phyloP scores from a whole-genome alignment of 1,140 invertebrate species.

The Drosophila ananassae region DNA sequence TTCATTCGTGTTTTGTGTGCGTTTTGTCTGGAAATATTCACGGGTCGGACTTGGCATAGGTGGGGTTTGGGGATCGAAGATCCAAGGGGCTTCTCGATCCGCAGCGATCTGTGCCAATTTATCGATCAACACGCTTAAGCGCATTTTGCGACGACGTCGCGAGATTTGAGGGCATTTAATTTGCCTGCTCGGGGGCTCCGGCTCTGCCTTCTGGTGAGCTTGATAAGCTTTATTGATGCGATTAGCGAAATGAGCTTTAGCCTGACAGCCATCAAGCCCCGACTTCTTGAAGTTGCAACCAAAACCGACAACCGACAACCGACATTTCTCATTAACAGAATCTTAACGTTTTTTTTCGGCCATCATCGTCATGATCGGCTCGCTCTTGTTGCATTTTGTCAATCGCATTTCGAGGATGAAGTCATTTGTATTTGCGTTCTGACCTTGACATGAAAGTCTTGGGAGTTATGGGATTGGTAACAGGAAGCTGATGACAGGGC shows the following conservation, averaged over 20 bases:
- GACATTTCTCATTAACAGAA: slow-evolving; percentile 80
- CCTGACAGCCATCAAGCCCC: slow-evolving; percentile 41
- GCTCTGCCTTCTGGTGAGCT: slow-evolving; percentile 43
- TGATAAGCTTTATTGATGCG: slow-evolving; percentile 82
- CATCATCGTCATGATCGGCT: slow-evolving; percentile 30
- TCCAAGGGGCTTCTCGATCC: slow-evolving; percentile 4
- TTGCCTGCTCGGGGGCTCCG: slow-evolving; percentile 9
- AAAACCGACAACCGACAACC: slow-evolving; percentile 73
- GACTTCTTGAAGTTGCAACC: slow-evolving; percentile 28
- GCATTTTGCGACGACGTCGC: slow-evolving; percentile 47
- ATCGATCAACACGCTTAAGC: slow-evolving; percentile 81
- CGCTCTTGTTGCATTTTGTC: slow-evolving; percentile 70
- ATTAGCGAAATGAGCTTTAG: slow-evolving; percentile 79
- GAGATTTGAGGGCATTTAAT: slow-evolving; percentile 67
- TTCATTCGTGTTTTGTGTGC: slow-evolving; percentile 76
- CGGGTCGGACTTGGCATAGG: neutral
- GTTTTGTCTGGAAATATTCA: slow-evolving; percentile 48
- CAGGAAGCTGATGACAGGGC: slow-evolving; percentile 30
- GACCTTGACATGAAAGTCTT: slow-evolving; percentile 52
- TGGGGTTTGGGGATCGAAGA: slow-evolving; percentile 2
- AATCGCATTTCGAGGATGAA: slow-evolving; percentile 52
- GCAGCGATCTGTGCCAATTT: slow-evolving; percentile 68
- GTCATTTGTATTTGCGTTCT: slow-evolving; percentile 44
- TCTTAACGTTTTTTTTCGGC: slow-evolving; percentile 46
- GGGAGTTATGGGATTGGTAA: slow-evolving; percentile 17